Conservation (phyloP, 1,140 invertebrate species). For the Drosophila pseudoobscura region DNA sequence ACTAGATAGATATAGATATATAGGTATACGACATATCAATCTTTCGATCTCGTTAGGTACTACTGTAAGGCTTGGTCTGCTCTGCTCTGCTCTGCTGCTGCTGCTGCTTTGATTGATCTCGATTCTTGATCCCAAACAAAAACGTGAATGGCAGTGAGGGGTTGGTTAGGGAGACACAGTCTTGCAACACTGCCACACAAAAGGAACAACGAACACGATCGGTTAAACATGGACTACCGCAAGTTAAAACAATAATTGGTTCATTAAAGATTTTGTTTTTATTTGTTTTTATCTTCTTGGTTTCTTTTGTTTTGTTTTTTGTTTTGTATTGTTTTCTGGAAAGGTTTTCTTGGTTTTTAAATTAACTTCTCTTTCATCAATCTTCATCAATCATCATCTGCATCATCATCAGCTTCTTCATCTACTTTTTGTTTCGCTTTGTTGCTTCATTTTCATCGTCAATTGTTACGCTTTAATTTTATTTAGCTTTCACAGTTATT, state of each 20-base stretch:
- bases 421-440: conserved; percentile 46
- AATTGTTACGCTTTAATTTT: conserved; percentile 81
- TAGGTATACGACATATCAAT: background rate
- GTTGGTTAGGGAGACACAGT: conserved; percentile 23
- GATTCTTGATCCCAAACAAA: conserved; percentile 70
- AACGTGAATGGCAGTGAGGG: background rate
- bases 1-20: conserved; percentile 25
- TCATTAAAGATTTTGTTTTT: conserved; percentile 70
- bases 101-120: conserved; percentile 63
- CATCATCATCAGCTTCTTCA: conserved; percentile 14
- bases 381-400: conserved; percentile 5
- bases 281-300: conserved; percentile 59
- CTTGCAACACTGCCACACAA: conserved; percentile 56
- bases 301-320: conserved; percentile 30
- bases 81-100: conserved; percentile 44
- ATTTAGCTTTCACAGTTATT: conserved; percentile 84
- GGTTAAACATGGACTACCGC: conserved; percentile 14
- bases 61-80: conserved; percentile 42
- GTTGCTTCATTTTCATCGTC: conserved; percentile 59
- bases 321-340: conserved; percentile 59
- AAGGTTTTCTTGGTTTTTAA: conserved; percentile 62
- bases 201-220: conserved; percentile 31
- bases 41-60: conserved; percentile 33
- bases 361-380: conserved; percentile 31
- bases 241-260: conserved; percentile 65